Evolutionary conservation across 2,797 vertebrate species (phyloP).

Genomic region (Anguilla pacifica): DNA sequence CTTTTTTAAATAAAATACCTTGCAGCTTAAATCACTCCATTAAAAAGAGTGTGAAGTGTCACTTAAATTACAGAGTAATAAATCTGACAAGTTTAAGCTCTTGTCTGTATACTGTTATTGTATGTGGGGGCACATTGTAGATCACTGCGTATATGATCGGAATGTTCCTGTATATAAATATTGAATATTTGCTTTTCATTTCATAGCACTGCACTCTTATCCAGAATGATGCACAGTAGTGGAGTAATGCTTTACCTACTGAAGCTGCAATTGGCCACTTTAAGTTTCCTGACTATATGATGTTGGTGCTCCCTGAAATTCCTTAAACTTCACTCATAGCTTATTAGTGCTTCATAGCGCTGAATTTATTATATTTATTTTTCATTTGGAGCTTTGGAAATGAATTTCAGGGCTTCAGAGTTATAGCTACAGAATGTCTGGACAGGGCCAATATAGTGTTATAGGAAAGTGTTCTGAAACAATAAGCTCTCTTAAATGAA

Average conservation of each 20-base stretch:
- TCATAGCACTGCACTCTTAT: not conserved
- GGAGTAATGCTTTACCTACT: not conserved
- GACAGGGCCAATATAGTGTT: slow-evolving; percentile 2
- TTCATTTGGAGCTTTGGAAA: not conserved
- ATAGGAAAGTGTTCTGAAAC: slow-evolving; percentile 18
- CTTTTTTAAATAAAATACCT: slow-evolving; percentile 10
- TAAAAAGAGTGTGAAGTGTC: not conserved
- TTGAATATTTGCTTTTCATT: not conserved
- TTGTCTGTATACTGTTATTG: not conserved
- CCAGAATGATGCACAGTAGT: not conserved
- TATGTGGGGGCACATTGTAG: not conserved
- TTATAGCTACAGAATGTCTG: not conserved
- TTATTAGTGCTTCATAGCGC: not conserved
- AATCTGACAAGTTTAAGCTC: slow-evolving; percentile 28
- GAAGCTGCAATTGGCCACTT: not conserved
- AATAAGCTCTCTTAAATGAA: not conserved
- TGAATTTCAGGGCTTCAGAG: not conserved
- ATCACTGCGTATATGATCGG: not conserved
- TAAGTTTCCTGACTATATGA: not conserved
- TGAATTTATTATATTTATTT: not conserved
- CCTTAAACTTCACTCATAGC: not conserved
- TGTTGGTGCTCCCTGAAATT: not conserved
- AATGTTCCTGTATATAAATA: not conserved
- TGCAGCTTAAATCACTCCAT: slow-evolving; percentile 26
- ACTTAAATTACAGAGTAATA: slow-evolving; percentile 11